Conservation (phyloP, 2,888 invertebrate genomes). For the Zonitis immaculata region DNA sequence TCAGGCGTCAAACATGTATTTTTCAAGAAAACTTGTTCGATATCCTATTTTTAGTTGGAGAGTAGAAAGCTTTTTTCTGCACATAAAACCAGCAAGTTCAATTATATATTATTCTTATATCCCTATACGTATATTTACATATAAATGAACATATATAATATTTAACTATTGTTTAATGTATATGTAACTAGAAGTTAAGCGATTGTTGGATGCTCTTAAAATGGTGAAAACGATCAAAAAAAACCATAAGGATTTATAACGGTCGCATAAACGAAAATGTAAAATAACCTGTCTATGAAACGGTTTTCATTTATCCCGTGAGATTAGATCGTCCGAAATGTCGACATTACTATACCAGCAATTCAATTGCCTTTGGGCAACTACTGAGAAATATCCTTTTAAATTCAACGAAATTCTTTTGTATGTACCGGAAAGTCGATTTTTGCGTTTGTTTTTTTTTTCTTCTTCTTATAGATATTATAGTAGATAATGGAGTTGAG, state of each 20-base stretch:
- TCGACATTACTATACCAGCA: not conserved
- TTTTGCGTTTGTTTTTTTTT: not conserved
- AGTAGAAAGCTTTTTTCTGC: slow-evolving; percentile 6
- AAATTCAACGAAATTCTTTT: no score
- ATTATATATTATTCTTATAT: no score
- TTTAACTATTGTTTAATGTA: no score
- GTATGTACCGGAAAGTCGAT: no score
- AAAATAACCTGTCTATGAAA: slow-evolving; percentile 14
- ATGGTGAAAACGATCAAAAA: slow-evolving; percentile 10
- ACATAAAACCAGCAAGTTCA: no score
- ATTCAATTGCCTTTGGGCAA: no score
- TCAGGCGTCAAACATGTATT: slow-evolving; percentile 7
- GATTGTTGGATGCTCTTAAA: slow-evolving; percentile 8
- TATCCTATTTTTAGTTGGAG: slow-evolving; percentile 4
- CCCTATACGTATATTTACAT: no score
- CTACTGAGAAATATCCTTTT: no score
- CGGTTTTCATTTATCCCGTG: slow-evolving; percentile 10
- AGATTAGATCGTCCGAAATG: slow-evolving; percentile 13
- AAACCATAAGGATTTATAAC: slow-evolving; percentile 9
- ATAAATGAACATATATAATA: no score
- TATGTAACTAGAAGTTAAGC: no score
- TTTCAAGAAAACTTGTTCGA: slow-evolving; percentile 22
- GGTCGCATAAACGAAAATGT: slow-evolving; percentile 13
- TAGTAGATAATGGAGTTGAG: not conserved
- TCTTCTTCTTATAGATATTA: no score